A percentile compares a stretch with the other conserved stretches of the same genome.
These are phyloP conservation scores for Hyles lineata DNA, from an alignment of 2,888 invertebrate species.

Conservation along the genomic window DNA sequence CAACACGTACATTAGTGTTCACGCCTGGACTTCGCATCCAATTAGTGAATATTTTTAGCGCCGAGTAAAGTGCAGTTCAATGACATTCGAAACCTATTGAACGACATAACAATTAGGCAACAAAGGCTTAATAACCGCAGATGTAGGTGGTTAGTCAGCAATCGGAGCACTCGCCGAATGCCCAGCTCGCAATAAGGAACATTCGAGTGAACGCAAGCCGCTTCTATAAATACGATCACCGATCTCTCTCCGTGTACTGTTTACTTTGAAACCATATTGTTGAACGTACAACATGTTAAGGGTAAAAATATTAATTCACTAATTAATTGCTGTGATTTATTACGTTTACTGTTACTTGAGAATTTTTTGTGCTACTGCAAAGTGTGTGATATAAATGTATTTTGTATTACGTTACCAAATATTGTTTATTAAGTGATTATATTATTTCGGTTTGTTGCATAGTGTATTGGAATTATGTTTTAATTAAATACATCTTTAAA, in stretches of 20 bases:
- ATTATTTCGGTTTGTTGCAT: neutral
- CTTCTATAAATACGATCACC: constrained; percentile 71
- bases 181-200: constrained; percentile 58
- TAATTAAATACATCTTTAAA: neutral
- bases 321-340: constrained; percentile 16
- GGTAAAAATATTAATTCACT: constrained; percentile 52
- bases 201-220: constrained; percentile 69
- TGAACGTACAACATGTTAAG: constrained; percentile 63
- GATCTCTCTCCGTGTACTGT: constrained; percentile 51
- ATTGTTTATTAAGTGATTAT: neutral
- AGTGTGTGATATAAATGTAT: constrained; percentile 1
- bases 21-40: neutral
- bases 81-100: constrained; percentile 31
- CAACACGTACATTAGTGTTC: neutral
- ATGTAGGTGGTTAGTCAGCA: constrained; percentile 30
- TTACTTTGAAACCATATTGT: constrained; percentile 62
- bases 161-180: constrained; percentile 31
- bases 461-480: neutral
- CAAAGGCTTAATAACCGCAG: constrained; percentile 29
- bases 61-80: constrained; percentile 34
- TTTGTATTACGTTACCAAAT: neutral
- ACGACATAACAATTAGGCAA: constrained; percentile 35
- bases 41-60: constrained; percentile 2
- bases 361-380: neutral
- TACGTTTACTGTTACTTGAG: constrained; percentile 10